Evolutionary conservation across 2,888 invertebrate genomes (phyloP).

Genomic region (Morinoia aosen): DNA sequence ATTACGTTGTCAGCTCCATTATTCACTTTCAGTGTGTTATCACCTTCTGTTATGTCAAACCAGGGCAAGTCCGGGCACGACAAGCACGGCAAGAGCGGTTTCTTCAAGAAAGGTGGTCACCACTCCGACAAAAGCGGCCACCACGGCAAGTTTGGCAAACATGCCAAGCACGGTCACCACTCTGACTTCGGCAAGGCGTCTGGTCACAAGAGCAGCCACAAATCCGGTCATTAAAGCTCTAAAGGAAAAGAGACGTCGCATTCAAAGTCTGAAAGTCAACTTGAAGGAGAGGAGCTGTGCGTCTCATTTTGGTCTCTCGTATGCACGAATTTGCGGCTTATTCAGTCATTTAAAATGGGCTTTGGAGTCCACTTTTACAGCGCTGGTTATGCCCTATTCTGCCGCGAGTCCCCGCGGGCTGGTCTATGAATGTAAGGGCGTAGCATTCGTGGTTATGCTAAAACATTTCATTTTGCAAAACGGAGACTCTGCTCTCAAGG

Average conservation of each 20-base stretch:
- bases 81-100: conserved; percentile 76
- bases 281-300: not conserved
- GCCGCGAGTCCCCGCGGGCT: not conserved
- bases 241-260: not conserved
- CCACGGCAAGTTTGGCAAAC: conserved; percentile 75
- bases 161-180: conserved; percentile 73
- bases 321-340: not conserved
- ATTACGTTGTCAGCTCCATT: no score
- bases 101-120: conserved; percentile 78
- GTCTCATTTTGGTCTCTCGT: no score
- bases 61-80: conserved; percentile 68
- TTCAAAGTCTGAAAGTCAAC: not conserved
- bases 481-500: not conserved
- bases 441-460: not conserved
- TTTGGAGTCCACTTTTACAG: no score
- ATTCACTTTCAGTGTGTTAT: not conserved
- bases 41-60: not conserved
- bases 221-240: conserved; percentile 70
- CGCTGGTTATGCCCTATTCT: not conserved
- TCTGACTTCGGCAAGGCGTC: conserved; percentile 62
- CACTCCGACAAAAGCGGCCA: conserved; percentile 69
- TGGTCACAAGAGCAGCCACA: conserved; percentile 59
- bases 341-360: not conserved
- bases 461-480: not conserved
- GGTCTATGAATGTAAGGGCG: not conserved